Base-by-base conservation (phyloP, 2,797 vertebrate species). In the Cichlasoma orientale region DNA sequence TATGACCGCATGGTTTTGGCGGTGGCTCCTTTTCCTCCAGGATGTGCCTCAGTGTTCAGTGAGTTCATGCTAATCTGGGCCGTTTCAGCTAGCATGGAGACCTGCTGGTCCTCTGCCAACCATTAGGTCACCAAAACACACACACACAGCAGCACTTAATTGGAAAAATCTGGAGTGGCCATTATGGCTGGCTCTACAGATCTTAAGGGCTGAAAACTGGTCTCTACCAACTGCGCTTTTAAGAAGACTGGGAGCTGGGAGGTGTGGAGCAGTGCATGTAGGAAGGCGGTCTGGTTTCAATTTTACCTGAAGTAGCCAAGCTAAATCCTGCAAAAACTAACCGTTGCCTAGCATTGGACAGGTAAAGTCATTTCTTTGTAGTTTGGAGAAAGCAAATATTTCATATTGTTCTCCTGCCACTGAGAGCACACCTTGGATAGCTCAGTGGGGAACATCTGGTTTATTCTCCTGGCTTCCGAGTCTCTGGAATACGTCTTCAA, bases 101-200 rank as follows among this genome's bases (percentile, higher is more conserved):
- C 94, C 92, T 87, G 82, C 86, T 97, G 96, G 96, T 95, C 77
- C 79, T 8, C 2, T 80, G 92, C 96, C 97, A 97, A 94, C 80
- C 88, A 94, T 98, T 97, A 99, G 92, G 93, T 98, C 97, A 98
- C 89, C 86, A 81, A 82, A 88, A 86, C 94, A 94, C 94, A 95
- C 95, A 68, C 41, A 68, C 59, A 54, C 44, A 41, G 93, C 73
- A 86, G 79, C 79, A 82, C 93, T 87, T 96, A 96, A 97, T 95
- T 96, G 94, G 94, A 96, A 97, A 97, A 96, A 96, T 86, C 95
- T 96, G 95, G 93, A 86, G 80, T 74, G 92, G 83, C 44, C 79
- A 90, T 88, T 87, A 55, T 50, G 84, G 47, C 75, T 82, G 73
- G 47, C 77, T 88, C 74, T 88, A 79, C 74, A 77, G 77, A 75